Base-by-base conservation (phyloP, 2,113 vertebrate genomes). In the Probosciger aterrimus region DNA sequence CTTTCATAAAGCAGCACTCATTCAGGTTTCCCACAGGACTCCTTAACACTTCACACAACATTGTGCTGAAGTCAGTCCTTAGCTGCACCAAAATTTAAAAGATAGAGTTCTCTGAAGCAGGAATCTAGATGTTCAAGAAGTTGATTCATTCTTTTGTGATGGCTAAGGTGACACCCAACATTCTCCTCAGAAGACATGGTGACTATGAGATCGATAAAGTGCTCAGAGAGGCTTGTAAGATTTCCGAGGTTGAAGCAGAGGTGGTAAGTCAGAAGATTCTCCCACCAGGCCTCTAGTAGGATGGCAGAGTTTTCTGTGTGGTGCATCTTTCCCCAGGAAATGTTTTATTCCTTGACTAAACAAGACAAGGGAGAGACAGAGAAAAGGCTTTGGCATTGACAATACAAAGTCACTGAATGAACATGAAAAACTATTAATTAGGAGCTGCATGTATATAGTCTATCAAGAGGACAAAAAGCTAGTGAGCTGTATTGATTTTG, bases 281-380 rank as follows among this genome's bases (percentile, higher is more conserved):
- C 92, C 95, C 95, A 86, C 83, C 86, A 95, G 83, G 86, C 73
- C 89, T 84, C 81, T 81, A 83, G 89, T 18, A 93, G 80, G 39
- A 95, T 82, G 83, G 86, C 83, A 93, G 75, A 93, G 74, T 82
- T 85, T 88, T 86, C 87, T 91, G 90, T 0, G 27, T 85, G 87
- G 93, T 73, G 35, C 89, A 82, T 76, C 89, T 85, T 69, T 90
- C 89, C 93, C 84, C 95, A 93, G 84, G 82, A 92, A 92, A 91
- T 67, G 87, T 82, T 90, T 94, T 19, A 91, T 62, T 90, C 90
- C 60, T 94, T 96, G 73, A 96, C 49, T 90, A 70, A 94, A 89
- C 62, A 92, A 91, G 78, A 91, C 83, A 95, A 91, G 84, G 81
- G 91, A 96, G 67, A 95, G 78, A 95, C 59, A 92, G 86, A 93